Percentiles rank a stretch among this genome's conserved stretches.
Evolutionary conservation across 1,140 invertebrate genomes (phyloP).

Genomic region (Zaprionus africanus): DNA sequence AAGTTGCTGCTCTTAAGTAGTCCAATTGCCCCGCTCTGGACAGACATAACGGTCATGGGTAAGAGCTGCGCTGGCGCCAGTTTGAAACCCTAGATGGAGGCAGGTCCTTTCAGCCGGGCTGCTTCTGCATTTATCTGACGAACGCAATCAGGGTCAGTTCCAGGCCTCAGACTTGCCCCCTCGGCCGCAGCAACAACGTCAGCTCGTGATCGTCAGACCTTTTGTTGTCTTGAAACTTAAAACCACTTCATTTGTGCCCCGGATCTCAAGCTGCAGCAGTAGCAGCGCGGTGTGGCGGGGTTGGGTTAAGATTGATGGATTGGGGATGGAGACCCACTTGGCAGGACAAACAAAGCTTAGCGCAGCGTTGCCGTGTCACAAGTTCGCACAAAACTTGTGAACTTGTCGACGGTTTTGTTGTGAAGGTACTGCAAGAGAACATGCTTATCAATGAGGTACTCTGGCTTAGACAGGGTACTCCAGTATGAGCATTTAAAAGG

Average conservation of each 20-base stretch:
- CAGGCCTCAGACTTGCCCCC: not conserved
- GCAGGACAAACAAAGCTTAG: conserved; percentile 23
- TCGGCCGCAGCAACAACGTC: conserved; percentile 5
- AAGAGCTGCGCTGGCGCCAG: conserved; percentile 29
- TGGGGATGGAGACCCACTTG: conserved; percentile 35
- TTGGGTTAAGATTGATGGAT: not conserved
- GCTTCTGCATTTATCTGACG: conserved; percentile 55
- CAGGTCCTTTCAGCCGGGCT: conserved; percentile 20
- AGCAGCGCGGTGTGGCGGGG: not conserved
- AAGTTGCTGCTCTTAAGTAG: not conserved
- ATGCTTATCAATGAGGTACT: not conserved
- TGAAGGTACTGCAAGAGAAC: not conserved
- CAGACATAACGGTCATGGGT: not conserved
- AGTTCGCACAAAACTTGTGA: conserved; percentile 80
- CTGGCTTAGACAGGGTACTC: not conserved
- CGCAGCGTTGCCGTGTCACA: conserved; percentile 56
- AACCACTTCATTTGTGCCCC: conserved; percentile 58
- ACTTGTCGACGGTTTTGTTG: conserved; percentile 47
- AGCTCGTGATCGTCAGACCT: conserved; percentile 42
- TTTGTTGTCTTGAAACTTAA: conserved; percentile 59
- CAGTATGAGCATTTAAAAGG: no score
- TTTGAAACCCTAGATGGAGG: conserved; percentile 36
- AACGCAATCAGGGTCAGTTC: conserved; percentile 63
- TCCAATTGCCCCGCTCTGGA: not conserved
- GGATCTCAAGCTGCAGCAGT: not conserved